Base-by-base conservation (phyloP, 2,113 vertebrate species). In the Elachura formosa region DNA sequence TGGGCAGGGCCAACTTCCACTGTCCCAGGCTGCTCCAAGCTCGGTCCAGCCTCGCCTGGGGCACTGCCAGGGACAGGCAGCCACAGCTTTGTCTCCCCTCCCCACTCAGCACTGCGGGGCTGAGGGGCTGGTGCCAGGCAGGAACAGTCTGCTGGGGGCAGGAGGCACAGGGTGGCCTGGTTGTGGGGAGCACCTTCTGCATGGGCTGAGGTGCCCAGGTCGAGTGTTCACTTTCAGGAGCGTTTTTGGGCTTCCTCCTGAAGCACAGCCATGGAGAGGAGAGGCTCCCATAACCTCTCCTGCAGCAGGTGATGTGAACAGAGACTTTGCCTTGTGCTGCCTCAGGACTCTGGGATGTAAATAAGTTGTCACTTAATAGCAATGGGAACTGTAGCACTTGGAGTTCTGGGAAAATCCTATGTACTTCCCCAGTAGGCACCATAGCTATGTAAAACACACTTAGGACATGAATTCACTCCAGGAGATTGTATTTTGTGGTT, bases 21-120 rank as follows among this genome's bases (percentile, higher is more conserved):
- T 26, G 1, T 3, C 21, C 62, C 46, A 82, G 46, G 21, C 0
- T 34, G 54, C 40, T 68, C 69, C 54, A 75, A 54, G 20, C 6
- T 51, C 45, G 1, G 0, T 66, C 45, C 17, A 40, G 0, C 17
- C 69, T 17, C 43, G 59, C 61, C 77, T 46, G 3, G 61, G 40
- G 1, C 54, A 68, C 46, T 67, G 0, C 13, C 29, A 46, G 23
- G 45, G 45, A 29, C n/a, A 33, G n/a, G 29, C 77, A 75, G 69
- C 24, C 52, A 18, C 29, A 10, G 14, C 38, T 40, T 31, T 41
- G 46, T 68, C 14, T 54, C 11, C 41, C 58, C 22, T 64, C 31
- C 16, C 14, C 8, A 2, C 15, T 62, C 28, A 18, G 20, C 14
- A 54, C 21, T 80, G 58, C 36, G 56, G 81, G 73, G 43, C 54